Evolutionary conservation across 2,113 vertebrate genomes (phyloP).

Genomic region (Rattus rattus): DNA sequence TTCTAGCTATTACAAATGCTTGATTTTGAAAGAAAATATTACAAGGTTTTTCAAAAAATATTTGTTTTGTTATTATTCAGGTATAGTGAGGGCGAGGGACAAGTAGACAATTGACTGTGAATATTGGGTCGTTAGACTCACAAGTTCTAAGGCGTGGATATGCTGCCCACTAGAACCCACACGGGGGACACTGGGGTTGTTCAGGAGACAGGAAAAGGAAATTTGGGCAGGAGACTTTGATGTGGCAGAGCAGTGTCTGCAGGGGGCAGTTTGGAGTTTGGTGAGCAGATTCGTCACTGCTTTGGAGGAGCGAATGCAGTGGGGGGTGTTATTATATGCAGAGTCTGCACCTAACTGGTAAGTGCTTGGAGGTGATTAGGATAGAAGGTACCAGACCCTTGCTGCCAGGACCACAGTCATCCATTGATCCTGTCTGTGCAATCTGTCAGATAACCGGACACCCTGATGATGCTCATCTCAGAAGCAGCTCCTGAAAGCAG

Average conservation of each 20-base stretch:
- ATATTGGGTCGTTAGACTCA: neutral
- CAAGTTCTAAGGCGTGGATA: neutral
- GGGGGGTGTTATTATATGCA: neutral
- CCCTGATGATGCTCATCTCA: too few species aligned
- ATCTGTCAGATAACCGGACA: neutral
- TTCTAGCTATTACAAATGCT: neutral
- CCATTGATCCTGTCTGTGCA: rapidly evolving
- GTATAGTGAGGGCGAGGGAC: neutral
- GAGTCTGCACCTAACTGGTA: too few species aligned
- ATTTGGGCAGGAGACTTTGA: neutral
- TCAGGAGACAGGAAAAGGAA: neutral
- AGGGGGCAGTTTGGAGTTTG: rapidly evolving
- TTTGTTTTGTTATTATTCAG: neutral
- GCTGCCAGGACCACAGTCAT: rapidly evolving
- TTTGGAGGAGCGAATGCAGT: too few species aligned
- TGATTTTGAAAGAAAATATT: neutral
- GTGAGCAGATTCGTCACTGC: neutral
- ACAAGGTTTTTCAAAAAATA: neutral
- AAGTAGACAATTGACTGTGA: neutral
- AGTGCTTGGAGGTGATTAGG: neutral
- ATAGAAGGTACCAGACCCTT: neutral
- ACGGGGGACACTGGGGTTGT: too few species aligned
- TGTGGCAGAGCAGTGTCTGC: too few species aligned
- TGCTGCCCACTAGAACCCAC: neutral
- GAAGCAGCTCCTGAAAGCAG: neutral